These are phyloP conservation scores for Hypsopygia costalis DNA, from an alignment of 2,888 invertebrate species.

Conservation along the genomic window DNA sequence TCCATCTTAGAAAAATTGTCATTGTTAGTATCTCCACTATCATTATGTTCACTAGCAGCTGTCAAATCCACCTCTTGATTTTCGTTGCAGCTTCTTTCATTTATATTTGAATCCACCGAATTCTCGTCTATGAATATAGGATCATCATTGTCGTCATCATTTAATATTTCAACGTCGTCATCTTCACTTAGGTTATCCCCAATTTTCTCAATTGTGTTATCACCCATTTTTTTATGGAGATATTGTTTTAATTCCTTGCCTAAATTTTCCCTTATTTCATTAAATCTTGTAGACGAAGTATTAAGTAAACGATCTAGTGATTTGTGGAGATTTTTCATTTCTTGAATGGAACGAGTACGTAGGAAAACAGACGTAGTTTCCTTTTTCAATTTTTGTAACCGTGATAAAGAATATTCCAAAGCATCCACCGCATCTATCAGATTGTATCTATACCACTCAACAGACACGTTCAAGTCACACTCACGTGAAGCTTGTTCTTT, in stretches of 20 bases:
- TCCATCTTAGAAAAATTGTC: background rate
- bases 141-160: slow-evolving; percentile 56
- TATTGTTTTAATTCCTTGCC: slow-evolving; percentile 77
- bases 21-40: slow-evolving; percentile 52
- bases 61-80: slow-evolving; percentile 62
- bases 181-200: slow-evolving; percentile 45
- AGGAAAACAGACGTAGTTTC: slow-evolving; percentile 64
- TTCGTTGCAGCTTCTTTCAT: slow-evolving; percentile 32
- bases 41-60: slow-evolving; percentile 67
- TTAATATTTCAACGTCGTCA: slow-evolving; percentile 65
- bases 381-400: slow-evolving; percentile 73
- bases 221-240: slow-evolving; percentile 49
- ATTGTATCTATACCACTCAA: slow-evolving; percentile 82
- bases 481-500: slow-evolving; percentile 30
- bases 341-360: slow-evolving; percentile 64
- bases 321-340: slow-evolving; percentile 76
- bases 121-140: slow-evolving; percentile 77
- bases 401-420: slow-evolving; percentile 76
- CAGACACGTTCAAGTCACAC: slow-evolving; percentile 58
- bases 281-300: slow-evolving; percentile 75
- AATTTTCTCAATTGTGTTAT: slow-evolving; percentile 1
- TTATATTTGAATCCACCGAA: slow-evolving; percentile 58
- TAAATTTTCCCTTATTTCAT: slow-evolving; percentile 77
- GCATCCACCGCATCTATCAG: slow-evolving; percentile 78
- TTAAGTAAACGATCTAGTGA: slow-evolving; percentile 76